Percentiles rank a stretch among this genome's conserved stretches.
Conservation (phyloP, 2,797 vertebrate genomes). For the Catostomus latipinnis region DNA sequence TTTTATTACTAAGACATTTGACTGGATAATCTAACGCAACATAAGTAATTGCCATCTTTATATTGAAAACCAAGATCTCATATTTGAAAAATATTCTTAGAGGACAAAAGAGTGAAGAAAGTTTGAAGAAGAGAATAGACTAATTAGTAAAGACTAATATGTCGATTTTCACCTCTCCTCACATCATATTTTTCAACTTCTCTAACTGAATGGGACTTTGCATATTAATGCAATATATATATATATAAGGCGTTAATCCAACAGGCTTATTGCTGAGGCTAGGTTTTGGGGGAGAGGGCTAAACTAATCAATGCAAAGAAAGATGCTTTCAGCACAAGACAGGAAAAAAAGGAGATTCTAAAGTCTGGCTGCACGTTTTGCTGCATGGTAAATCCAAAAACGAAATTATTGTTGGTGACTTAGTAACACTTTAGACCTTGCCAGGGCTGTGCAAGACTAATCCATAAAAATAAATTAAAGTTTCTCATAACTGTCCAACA, state of each 20-base stretch:
- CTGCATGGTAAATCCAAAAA: conserved; percentile 59
- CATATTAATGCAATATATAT: conserved; percentile 49
- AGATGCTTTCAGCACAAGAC: conserved; percentile 70
- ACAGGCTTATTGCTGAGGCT: conserved; percentile 66
- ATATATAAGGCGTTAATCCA: conserved; percentile 54
- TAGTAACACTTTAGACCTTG: conserved; percentile 69
- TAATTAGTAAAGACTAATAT: conserved; percentile 22
- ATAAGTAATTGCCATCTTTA: background rate
- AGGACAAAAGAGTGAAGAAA: background rate
- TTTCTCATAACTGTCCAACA: conserved; percentile 66
- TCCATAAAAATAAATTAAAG: conserved; percentile 71
- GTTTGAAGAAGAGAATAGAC: background rate
- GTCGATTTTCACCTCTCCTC: conserved; percentile 44
- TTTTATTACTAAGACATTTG: conserved; percentile 10
- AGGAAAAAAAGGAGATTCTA: conserved; percentile 57
- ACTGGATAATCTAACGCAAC: conserved; percentile 4
- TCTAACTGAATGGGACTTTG: conserved; percentile 64
- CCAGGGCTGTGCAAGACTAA: conserved; percentile 65
- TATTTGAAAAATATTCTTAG: conserved; percentile 20
- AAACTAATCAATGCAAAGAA: conserved; percentile 69
- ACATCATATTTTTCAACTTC: conserved; percentile 50
- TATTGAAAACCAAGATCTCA: conserved; percentile 3
- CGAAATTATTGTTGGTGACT: conserved; percentile 73
- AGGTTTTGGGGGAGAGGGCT: conserved; percentile 58
- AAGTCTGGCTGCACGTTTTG: conserved; percentile 59